Evolutionary conservation across 2,888 invertebrate genomes (phyloP), one percentile per base, ranked within the genome.

Genomic region (Dusona sp.): DNA sequence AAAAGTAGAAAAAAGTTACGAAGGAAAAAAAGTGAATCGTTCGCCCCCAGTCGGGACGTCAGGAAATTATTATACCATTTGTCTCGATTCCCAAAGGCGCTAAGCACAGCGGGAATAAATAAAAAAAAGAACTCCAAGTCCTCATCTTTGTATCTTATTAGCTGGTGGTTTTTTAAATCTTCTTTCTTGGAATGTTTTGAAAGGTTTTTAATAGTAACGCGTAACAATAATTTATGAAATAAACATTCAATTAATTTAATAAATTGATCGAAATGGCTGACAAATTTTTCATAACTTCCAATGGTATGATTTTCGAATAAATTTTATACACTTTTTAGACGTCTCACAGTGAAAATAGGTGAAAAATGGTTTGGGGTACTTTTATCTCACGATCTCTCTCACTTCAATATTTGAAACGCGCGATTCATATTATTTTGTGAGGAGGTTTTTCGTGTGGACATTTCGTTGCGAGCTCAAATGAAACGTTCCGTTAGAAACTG

Each of bases 51-150:
- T 68, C 79, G 87, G 79, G 87, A 88, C 88, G 88, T 89, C 88
- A 86, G 85, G 83, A 87, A 88, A 89, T 89, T 88, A 89, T 89
- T 89, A 85, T 88, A 87, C 87, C 88, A 89, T 88, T 89, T 89
- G 88, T 88, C 87, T 84, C 79, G 84, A 86, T 86, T 88, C 87
- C 85, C 81, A 81, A 86, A 83, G 86, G 70, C 79, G 85, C 83
- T 79, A 88, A 86, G 86, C 83, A 79, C 77, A 86, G 72, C 68
- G 82, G 79, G 74, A 68, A 82, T 74, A 78, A 79, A 74, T 74
- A 22, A 74, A 68, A 74, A 72, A 79, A 6, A 73, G 73, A 74
- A 54, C 61, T 85, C 70, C 25, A 54, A 73, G 51, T 64, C 54
- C 74, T 57, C 61, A 70, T 73, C 51, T 78, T 73, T 67, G 73